Conservation (phyloP, 2,797 vertebrate genomes). For the Pseudotriccus pelzelni region DNA sequence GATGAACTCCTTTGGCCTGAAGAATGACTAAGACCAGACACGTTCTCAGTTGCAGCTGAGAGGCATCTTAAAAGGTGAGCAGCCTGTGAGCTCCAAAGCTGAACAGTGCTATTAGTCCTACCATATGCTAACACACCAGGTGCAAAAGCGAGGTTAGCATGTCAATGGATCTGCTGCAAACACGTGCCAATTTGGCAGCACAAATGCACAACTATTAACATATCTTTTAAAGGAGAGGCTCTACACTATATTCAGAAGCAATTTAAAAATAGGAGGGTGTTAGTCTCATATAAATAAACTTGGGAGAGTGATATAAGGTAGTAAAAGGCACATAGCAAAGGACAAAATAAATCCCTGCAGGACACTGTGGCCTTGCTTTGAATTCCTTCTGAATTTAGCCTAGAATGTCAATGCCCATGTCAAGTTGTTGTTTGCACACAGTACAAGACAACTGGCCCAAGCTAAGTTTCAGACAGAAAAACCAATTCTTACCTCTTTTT, state of each 20-base stretch:
- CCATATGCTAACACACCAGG: neutral
- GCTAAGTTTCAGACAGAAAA: neutral
- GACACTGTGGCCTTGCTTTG: neutral
- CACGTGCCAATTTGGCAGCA: neutral
- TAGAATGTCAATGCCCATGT: neutral
- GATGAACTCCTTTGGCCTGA: neutral
- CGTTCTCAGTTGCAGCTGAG: neutral
- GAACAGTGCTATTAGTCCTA: neutral
- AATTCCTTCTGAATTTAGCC: slow-evolving; percentile 5
- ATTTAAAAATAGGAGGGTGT: neutral
- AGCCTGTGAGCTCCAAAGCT: neutral
- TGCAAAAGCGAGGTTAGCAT: neutral
- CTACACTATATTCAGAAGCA: neutral
- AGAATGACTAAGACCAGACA: neutral
- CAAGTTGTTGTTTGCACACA: neutral
- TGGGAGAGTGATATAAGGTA: neutral
- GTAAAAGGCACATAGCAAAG: neutral
- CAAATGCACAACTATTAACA: neutral
- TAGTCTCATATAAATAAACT: neutral
- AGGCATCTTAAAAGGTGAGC: neutral
- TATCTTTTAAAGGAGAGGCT: neutral
- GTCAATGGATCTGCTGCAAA: neutral
- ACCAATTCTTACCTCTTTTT: neutral
- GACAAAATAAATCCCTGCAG: neutral
- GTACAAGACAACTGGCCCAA: neutral